Evolutionary conservation across 1,140 invertebrate species (phyloP), one percentile per base, ranked within the genome.

Genomic region (Daktulosphaira vitifoliae): DNA sequence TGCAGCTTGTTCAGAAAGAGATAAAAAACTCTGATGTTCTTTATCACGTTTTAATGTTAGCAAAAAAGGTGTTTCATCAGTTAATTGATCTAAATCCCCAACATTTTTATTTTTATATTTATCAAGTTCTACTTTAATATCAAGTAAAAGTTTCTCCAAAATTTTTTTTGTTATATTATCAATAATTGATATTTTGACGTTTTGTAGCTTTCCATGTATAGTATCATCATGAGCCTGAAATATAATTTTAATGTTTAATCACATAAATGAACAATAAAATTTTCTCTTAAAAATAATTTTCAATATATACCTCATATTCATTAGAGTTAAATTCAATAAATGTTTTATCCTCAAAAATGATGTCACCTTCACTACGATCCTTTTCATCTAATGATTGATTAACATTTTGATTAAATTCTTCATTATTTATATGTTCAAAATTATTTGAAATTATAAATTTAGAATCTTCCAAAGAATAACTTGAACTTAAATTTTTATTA

Each of bases 361-460:
- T 18, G 18, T 62, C 56, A 29, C 56, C 56, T 62, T 62, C 56
- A 62, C 56, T 62, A 29, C 56, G 44, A 5, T 62, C 56, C 46
- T 62, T 39, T 62, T 62, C 56, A 20, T 62, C 26, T n/a, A 39
- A 62, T 46, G 56, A 46, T 59, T 59, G 29, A 26, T 22, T 48
- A 48, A 18, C 13, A 33, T 59, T 18, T 18, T 20, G 26, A 46
- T 29, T 44, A 15, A 29, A 29, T 9, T 42, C 15, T 20, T 8
- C 13, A 20, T 18, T 20, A 15, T 2, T 18, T 4, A 39, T 44
- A 29, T 44, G 6, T 59, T 11, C 2, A 39, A 46, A 18, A 23
- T 29, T n/a, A n/a, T n/a, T n/a, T n/a, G n/a, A n/a, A n/a, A n/a
- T n/a, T n/a, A n/a, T n/a, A n/a, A n/a, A n/a, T n/a, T n/a, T n/a